Percentiles rank a stretch among this genome's conserved stretches.
Evolutionary conservation across 2,113 vertebrate genomes (phyloP).

Genomic region (Tyrannus savana): DNA sequence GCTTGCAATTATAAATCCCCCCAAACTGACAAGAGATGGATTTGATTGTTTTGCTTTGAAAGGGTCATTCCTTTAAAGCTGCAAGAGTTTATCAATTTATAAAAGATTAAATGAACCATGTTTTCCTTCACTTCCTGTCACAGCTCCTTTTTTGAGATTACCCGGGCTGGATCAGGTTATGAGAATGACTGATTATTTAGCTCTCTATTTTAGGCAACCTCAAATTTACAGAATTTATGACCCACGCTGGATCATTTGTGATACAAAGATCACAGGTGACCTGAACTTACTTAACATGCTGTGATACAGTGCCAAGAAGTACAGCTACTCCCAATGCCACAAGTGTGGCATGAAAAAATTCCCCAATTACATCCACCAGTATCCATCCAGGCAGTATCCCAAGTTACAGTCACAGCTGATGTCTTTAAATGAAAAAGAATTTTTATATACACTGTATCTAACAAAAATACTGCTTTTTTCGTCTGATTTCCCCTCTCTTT

Average conservation of each 20-base stretch:
- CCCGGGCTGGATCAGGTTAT: conserved; percentile 18
- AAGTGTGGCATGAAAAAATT: neutral
- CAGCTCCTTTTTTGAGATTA: conserved; percentile 1
- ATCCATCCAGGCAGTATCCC: neutral
- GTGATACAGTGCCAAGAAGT: neutral
- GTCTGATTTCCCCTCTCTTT: neutral
- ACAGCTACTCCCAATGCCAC: neutral
- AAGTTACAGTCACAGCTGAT: neutral
- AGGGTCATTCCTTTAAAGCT: conserved; percentile 28
- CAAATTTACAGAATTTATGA: conserved; percentile 4
- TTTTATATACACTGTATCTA: neutral
- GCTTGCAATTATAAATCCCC: conserved; percentile 49
- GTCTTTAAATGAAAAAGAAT: neutral
- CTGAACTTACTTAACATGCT: neutral
- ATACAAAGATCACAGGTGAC: neutral
- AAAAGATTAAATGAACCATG: conserved; percentile 30
- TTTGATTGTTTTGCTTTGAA: conserved; percentile 62
- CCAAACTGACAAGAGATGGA: conserved; percentile 45
- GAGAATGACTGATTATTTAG: conserved; percentile 9
- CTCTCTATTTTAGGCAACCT: neutral
- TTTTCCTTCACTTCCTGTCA: conserved; percentile 18
- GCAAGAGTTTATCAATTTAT: conserved; percentile 41
- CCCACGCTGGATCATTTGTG: neutral
- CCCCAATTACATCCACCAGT: neutral
- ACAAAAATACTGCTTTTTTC: neutral